A percentile compares a stretch with the other conserved stretches of the same genome.
Conservation (phyloP, 2,888 invertebrate species). For the Lasioglossum marginatum region DNA sequence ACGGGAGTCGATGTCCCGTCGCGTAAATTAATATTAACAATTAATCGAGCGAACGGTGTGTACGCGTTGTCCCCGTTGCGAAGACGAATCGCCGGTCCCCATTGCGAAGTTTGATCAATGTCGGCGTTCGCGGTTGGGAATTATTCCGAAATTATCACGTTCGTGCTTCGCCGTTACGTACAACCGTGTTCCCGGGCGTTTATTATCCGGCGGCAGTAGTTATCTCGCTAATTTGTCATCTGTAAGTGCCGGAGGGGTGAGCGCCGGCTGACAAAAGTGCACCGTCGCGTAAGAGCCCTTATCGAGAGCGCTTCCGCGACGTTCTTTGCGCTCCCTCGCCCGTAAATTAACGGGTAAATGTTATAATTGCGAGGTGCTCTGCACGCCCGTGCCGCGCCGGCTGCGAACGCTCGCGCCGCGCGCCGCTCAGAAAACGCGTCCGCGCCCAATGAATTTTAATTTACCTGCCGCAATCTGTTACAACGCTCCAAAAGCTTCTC, state of each 20-base stretch:
- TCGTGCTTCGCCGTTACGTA: slow-evolving; percentile 50
- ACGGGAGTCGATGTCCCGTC: slow-evolving; percentile 19
- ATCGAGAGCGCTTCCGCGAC: slow-evolving; percentile 53
- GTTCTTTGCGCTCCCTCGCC: slow-evolving; percentile 40
- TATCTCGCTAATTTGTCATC: slow-evolving; percentile 71
- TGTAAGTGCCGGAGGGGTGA: slow-evolving; percentile 56
- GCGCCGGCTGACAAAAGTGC: slow-evolving; percentile 60
- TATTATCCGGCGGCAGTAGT: slow-evolving; percentile 68
- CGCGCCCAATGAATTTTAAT: slow-evolving; percentile 34
- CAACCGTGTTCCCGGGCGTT: slow-evolving; percentile 54
- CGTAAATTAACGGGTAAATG: slow-evolving; percentile 52
- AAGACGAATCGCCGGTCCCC: slow-evolving; percentile 25
- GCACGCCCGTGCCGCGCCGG: not conserved
- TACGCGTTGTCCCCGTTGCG: not conserved
- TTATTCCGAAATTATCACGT: slow-evolving; percentile 62
- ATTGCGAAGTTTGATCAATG: slow-evolving; percentile 58
- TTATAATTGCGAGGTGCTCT: slow-evolving; percentile 47
- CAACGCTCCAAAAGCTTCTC: not conserved
- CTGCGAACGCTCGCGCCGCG: not conserved
- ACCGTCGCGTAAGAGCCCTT: slow-evolving; percentile 43
- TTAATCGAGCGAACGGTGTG: slow-evolving; percentile 49
- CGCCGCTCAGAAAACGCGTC: slow-evolving; percentile 2
- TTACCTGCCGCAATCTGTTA: not conserved
- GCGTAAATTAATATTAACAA: slow-evolving; percentile 56
- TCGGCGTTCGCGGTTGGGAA: slow-evolving; percentile 39